Percentiles rank a stretch among this genome's conserved stretches.
Conservation (phyloP, 1,140 invertebrate species). For the Eupeodes corollae region DNA sequence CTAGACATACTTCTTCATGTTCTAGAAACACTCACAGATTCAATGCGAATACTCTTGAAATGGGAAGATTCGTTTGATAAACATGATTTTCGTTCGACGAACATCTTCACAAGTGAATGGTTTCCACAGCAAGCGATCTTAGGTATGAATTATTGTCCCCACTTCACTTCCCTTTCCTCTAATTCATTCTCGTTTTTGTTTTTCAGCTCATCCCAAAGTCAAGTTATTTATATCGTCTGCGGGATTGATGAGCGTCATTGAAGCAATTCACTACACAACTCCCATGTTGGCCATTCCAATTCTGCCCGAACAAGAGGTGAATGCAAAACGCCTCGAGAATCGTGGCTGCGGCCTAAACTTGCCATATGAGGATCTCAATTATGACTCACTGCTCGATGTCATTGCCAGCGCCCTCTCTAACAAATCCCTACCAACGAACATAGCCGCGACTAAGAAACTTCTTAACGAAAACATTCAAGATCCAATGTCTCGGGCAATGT, state of each 20-base stretch:
- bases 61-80: constrained; percentile 47
- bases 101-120: constrained; percentile 54
- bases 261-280: constrained; percentile 45
- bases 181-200: constrained; percentile 3
- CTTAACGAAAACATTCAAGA: constrained; percentile 34
- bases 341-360: constrained; percentile 20
- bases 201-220: constrained; percentile 41
- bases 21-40: constrained; percentile 43
- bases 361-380: constrained; percentile 16
- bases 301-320: constrained; percentile 46
- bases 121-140: constrained; percentile 59
- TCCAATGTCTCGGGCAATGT: constrained; percentile 39
- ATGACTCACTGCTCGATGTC: constrained; percentile 11
- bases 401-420: constrained; percentile 16
- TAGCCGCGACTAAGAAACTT: constrained; percentile 20
- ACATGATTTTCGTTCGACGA: constrained; percentile 39
- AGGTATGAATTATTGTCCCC: constrained; percentile 7
- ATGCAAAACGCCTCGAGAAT: constrained; percentile 35
- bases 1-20: constrained; percentile 38
- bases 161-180: background rate
- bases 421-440: constrained; percentile 24
- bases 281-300: constrained; percentile 52
- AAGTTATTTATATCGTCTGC: constrained; percentile 55
- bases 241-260: constrained; percentile 48
- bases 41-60: constrained; percentile 49